These are phyloP conservation scores for Xyrauchen texanus DNA, from an alignment of 2,113 vertebrate species.

Conservation along the genomic window DNA sequence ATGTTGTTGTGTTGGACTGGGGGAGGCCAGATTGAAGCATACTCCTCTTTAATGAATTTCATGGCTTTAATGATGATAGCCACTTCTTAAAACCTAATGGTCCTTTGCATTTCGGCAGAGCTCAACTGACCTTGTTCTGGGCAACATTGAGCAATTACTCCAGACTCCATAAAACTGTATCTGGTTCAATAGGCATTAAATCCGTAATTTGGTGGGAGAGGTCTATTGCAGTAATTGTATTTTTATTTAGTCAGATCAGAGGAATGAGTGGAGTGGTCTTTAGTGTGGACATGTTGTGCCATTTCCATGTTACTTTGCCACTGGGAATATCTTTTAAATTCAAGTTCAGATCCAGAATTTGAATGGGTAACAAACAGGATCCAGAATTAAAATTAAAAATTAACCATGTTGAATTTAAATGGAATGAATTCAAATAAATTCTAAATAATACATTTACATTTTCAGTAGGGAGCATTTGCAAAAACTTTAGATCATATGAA, in stretches of 20 bases:
- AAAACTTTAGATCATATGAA: too few relatives aligned
- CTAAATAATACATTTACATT: too few relatives aligned
- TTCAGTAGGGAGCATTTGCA: too few relatives aligned
- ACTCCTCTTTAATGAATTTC: constrained; percentile 63
- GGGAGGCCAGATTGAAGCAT: constrained; percentile 49
- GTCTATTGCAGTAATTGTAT: constrained; percentile 66
- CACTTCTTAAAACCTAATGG: constrained; percentile 73
- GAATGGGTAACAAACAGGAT: too few relatives aligned
- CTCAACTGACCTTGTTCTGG: constrained; percentile 74
- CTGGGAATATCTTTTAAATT: background rate
- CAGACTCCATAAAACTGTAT: constrained; percentile 61
- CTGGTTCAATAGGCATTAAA: constrained; percentile 65
- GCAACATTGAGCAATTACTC: constrained; percentile 66
- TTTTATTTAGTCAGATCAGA: constrained; percentile 45
- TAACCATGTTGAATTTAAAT: too few relatives aligned
- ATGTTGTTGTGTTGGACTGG: constrained; percentile 45
- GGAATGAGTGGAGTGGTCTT: constrained; percentile 34
- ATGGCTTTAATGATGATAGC: constrained; percentile 71
- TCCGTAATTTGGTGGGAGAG: constrained; percentile 55
- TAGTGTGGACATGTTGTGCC: background rate
- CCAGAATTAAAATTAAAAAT: too few relatives aligned
- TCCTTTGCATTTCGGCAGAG: constrained; percentile 62
- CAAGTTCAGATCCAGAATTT: too few relatives aligned
- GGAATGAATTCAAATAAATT: too few relatives aligned
- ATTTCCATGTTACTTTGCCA: background rate